Evolutionary conservation across 2,797 vertebrate genomes (phyloP).

Genomic region (Hypotaenidia philippensis): DNA sequence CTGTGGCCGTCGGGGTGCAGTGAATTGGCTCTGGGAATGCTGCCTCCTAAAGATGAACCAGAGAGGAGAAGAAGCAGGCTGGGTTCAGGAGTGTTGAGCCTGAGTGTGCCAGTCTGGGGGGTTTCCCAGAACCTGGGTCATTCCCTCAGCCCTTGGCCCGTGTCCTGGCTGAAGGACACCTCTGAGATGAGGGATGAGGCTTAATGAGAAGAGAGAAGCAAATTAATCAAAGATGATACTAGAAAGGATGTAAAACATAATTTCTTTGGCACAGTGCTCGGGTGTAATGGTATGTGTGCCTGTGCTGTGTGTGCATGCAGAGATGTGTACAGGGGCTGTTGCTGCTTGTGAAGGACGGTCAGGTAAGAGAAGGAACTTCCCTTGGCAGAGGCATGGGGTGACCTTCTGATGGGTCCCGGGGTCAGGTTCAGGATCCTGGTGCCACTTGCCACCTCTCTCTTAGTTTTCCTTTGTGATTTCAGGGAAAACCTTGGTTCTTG

Average conservation of each 20-base stretch:
- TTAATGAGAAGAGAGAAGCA: constrained; percentile 48
- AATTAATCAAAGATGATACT: constrained; percentile 75
- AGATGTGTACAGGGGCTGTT: neutral
- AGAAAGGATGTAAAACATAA: constrained; percentile 42
- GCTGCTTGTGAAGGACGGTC: neutral
- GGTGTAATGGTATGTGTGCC: accelerated
- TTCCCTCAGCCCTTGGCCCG: neutral
- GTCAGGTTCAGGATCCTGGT: accelerated
- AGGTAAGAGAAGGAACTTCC: no score
- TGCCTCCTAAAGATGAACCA: neutral
- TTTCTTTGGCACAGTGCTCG: neutral
- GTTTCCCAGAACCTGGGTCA: neutral
- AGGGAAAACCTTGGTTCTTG: neutral
- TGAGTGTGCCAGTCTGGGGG: neutral
- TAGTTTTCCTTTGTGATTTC: neutral
- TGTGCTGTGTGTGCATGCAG: neutral
- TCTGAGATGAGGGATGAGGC: constrained; percentile 57
- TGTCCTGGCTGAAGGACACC: constrained; percentile 63
- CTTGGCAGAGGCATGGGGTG: neutral
- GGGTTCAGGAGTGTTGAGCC: neutral
- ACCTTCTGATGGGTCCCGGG: neutral
- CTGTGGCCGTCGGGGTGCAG: neutral
- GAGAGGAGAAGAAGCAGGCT: accelerated
- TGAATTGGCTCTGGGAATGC: neutral
- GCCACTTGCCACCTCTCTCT: neutral